phyloP scores from a whole-genome alignment of 2,113 vertebrate species.

The Geothlypis trichas region DNA sequence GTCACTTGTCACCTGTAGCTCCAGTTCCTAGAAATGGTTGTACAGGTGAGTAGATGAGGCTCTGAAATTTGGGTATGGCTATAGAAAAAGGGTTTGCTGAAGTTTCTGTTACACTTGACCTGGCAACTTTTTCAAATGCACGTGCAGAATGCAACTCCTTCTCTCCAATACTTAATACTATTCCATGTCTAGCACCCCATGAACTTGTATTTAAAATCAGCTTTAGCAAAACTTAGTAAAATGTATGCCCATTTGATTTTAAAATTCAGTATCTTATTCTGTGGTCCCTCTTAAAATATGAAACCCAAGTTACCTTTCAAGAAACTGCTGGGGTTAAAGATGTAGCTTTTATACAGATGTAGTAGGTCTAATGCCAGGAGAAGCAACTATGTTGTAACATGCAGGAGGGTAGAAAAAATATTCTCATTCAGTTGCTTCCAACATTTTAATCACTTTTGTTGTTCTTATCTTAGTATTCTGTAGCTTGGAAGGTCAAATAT shows the following conservation, averaged over 20 bases:
- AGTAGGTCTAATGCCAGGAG: background rate
- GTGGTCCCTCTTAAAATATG: background rate
- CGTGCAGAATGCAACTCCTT: background rate
- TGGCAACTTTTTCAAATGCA: background rate
- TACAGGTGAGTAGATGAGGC: background rate
- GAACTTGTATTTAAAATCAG: background rate
- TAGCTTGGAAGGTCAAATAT: background rate
- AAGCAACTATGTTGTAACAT: background rate
- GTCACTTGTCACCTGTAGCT: background rate
- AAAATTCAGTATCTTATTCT: background rate
- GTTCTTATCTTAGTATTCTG: background rate
- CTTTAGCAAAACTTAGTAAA: background rate
- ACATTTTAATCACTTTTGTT: background rate
- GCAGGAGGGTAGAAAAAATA: background rate
- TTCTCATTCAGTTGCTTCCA: background rate
- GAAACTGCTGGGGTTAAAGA: background rate
- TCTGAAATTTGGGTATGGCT: background rate
- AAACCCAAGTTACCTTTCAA: background rate
- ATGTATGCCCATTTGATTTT: background rate
- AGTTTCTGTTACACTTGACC: background rate
- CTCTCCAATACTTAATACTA: background rate
- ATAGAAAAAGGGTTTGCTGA: background rate
- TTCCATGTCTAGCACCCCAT: background rate
- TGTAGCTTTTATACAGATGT: fast-evolving
- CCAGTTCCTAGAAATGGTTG: background rate